Evolutionary conservation across 2,113 vertebrate species (phyloP), one percentile per base, ranked within the genome.

Genomic region (Serranochromis macrocephalus): DNA sequence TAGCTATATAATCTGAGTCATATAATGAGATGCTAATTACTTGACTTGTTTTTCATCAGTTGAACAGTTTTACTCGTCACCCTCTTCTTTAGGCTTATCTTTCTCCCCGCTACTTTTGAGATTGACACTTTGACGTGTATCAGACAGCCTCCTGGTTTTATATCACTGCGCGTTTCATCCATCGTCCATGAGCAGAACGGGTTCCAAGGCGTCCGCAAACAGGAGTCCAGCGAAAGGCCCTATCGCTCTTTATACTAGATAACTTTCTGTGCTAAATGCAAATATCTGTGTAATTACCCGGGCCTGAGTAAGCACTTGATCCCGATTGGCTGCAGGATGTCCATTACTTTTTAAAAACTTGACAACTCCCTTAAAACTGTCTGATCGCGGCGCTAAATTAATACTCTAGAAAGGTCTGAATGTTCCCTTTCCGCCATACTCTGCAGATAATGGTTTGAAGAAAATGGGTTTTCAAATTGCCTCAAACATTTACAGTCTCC

Each of bases 391-490:
- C 11, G 80, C 85, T 91, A 88, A 92, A 94, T 94, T 80, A 93
- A 93, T 92, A 89, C 68, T 87, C 88, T 51, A 84, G 53, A 90
- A 91, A 90, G 80, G 88, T 91, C 89, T 90, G 85, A 94, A 80
- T 86, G 88, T 90, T 94, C 85, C 87, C 86, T 91, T 94, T 94
- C 86, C 57, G 24, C 87, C 84, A 33, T 78, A 80, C 58, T 55
- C 54, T 61, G 91, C 85, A 87, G 91, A 93, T 93, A 95, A 95
- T 94, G 91, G 92, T 80, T 88, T 51, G 85, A 90, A 92, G 91
- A 92, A 94, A 92, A 93, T 94, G 88, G 87, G n/a, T 94, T 94
- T 94, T 93, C 87, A 94, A 94, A 94, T 96, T 93, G 91, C 94
- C 88, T 94, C 84, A 87, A 93, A 85, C 90, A 87, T 91, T 90